Conservation (phyloP, 2,113 vertebrate species). For the Platichthys stellatus region DNA sequence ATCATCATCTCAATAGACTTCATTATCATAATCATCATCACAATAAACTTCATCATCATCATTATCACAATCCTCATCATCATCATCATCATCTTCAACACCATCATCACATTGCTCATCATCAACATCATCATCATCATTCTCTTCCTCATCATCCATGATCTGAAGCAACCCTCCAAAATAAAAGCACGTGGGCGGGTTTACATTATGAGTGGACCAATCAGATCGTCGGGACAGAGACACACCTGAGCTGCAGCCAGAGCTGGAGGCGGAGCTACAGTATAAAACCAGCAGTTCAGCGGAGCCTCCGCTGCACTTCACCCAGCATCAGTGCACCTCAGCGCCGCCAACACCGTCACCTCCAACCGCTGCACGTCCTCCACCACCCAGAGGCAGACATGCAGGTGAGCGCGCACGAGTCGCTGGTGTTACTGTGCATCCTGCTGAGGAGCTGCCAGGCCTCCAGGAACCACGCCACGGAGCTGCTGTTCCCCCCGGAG, state of each 20-base stretch:
- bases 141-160: background rate
- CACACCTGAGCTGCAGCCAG: slow-evolving; percentile 91
- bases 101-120: too few relatives aligned
- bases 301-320: background rate
- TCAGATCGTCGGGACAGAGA: slow-evolving; percentile 82
- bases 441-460: slow-evolving; percentile 86
- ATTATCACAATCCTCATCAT: too few relatives aligned
- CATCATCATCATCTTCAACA: too few relatives aligned
- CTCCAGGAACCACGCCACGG: slow-evolving; percentile 94
- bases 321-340: background rate
- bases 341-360: background rate
- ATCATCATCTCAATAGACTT: too few relatives aligned
- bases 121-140: background rate
- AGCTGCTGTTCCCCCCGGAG: slow-evolving; percentile 88
- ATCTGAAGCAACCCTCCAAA: slow-evolving; percentile 3
- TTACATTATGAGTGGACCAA: slow-evolving; percentile 61
- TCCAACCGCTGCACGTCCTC: background rate
- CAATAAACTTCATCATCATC: too few relatives aligned
- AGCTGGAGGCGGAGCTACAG: slow-evolving; percentile 73
- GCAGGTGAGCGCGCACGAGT: slow-evolving; percentile 83
- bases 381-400: slow-evolving; percentile 74
- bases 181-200: slow-evolving; percentile 45
- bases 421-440: slow-evolving; percentile 85
- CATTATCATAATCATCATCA: too few relatives aligned
- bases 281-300: slow-evolving; percentile 78